Percentiles rank a stretch among this genome's conserved stretches.
These are phyloP conservation scores for Callorhinus ursinus DNA, from an alignment of 2,113 vertebrate species.

Conservation along the genomic window DNA sequence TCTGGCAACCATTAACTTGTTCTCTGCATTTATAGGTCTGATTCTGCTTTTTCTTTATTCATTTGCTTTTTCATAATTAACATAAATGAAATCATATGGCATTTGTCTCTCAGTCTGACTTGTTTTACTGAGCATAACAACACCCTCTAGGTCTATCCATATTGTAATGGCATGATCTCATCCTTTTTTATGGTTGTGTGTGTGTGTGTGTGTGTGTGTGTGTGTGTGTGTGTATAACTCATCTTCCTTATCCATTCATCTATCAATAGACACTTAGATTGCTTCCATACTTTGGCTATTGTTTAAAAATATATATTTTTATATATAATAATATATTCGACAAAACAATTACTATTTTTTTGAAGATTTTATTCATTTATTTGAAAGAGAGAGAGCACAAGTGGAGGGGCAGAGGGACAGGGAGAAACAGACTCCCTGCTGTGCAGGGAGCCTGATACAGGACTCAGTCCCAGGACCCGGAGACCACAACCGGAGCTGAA, in stretches of 20 bases:
- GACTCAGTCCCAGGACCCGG: neutral
- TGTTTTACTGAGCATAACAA: neutral
- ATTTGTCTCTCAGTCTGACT: neutral
- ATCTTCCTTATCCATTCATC: neutral
- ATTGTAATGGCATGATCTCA: neutral
- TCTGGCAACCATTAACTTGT: neutral
- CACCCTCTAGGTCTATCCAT: neutral
- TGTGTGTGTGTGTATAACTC: no score
- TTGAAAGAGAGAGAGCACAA: neutral
- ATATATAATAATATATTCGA: neutral
- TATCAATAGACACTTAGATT: neutral
- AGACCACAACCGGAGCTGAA: neutral
- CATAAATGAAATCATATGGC: neutral
- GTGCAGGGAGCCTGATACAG: neutral
- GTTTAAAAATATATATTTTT: neutral
- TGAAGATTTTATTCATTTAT: neutral
- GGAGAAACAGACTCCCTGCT: no score
- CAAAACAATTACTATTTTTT: neutral
- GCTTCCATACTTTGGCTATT: neutral
- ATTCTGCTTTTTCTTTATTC: neutral
- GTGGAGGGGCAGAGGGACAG: neutral
- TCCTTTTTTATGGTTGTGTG: neutral
- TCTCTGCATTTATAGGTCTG: neutral
- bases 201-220: neutral
- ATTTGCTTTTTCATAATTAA: neutral